These are phyloP conservation scores for Enhydra lutris DNA, from an alignment of 2,113 vertebrate species.

Conservation along the genomic window DNA sequence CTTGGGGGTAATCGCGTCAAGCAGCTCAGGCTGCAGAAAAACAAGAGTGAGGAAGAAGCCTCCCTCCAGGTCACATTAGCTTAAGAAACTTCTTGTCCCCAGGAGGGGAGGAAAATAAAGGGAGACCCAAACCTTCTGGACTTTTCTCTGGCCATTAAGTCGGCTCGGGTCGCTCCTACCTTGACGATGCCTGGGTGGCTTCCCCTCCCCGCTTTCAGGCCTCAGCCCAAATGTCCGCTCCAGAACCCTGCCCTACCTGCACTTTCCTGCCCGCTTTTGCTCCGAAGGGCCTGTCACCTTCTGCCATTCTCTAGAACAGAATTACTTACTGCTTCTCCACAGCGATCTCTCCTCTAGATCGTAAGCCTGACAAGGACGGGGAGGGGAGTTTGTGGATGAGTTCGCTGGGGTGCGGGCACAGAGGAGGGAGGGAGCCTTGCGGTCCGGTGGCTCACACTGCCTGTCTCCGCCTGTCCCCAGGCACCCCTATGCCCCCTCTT, in stretches of 20 bases:
- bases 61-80: background rate
- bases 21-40: background rate
- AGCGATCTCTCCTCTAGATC: background rate
- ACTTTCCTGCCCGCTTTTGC: background rate
- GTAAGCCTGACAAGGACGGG: rapidly evolving
- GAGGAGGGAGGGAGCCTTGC: background rate
- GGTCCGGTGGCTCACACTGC: rapidly evolving
- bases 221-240: background rate
- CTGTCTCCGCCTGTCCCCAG: no score
- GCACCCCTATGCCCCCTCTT: no score
- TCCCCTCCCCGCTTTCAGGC: background rate
- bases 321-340: rapidly evolving
- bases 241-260: rapidly evolving
- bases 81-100: background rate
- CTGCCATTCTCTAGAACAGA: background rate
- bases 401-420: background rate
- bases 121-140: background rate
- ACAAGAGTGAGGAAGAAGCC: background rate
- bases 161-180: rapidly evolving
- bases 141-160: background rate
- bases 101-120: background rate
- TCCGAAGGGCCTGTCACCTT: background rate
- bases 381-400: rapidly evolving
- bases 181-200: rapidly evolving
- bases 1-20: background rate